Evolutionary conservation across 2,113 vertebrate species (phyloP), one percentile per base, ranked within the genome.

Genomic region (Alces alces): DNA sequence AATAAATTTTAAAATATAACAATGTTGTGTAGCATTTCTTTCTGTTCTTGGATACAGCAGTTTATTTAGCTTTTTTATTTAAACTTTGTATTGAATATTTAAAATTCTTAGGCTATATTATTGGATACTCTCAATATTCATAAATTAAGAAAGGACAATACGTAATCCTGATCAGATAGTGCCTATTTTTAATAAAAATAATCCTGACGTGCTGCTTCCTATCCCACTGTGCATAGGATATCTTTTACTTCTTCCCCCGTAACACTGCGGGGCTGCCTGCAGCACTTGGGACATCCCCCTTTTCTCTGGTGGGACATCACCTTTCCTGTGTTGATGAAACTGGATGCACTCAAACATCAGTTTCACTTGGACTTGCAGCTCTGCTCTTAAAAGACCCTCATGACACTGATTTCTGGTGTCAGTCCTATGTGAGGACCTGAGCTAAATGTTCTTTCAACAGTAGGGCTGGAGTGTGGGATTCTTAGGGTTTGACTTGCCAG

Each of bases 401-500:
- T 27, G 54, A 23, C 6, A 21, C 11, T 36, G 39, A 33, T 47
- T 73, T 33, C 61, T 60, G 11, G 5, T 7, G 33, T 70, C 58
- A 13, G 33, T 39, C 12, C 33, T 3, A 0, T 6, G 10, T n/a
- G 55, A 43, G 25, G 17, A 21, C 66, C 30, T 43, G 45, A 11
- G n/a, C 27, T 27, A 39, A 78, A 47, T 2, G 5, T 30, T 11
- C n/a, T 27, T 28, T 27, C n/a, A 5, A 6, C 30, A 7, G 84
- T n/a, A 45, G 7, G 10, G 10, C 7, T 47, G 0, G 12, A 3
- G 9, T 19, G 1, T 1, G 17, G 33, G 23, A 0, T 23, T 19
- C 27, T 52, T 47, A 28, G 13, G 11, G 3, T 14, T 95, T 70
- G 7, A n/a, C 39, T 89, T 94, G 39, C 16, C 7, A 47, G 21